Base-by-base conservation (phyloP, 2,113 vertebrate genomes). In the Zapornia atra region DNA sequence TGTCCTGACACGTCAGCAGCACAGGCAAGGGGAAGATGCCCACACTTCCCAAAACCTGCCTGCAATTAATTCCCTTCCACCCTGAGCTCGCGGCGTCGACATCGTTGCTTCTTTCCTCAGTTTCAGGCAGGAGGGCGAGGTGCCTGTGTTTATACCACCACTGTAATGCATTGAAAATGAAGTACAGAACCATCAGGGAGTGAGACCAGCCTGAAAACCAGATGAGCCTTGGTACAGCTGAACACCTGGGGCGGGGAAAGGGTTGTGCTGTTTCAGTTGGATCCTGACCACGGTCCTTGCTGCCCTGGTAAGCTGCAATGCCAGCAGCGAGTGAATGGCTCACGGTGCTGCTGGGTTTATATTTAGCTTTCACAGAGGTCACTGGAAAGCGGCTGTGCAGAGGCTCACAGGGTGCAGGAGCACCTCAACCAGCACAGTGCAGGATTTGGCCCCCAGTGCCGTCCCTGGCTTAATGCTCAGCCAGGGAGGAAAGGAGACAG, bases 21-120 rank as follows among this genome's bases (percentile, higher is more conserved):
- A 22, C 29, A 11, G 34, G 31, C 6, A 2, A 6, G 53, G 33
- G 16, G 19, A 61, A 50, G 22, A 48, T 56, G 18, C 40, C 7
- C 3, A 5, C 26, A 3, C 28, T 83, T 50, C 36, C 79, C 38
- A 51, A 20, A 36, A 46, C 65, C 68, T 33, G 63, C 53, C 57
- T 25, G 29, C 46, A 2, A 28, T 3, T 7, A 2, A 28, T 3
- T 6, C 33, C 48, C 54, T 14, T 28, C 53, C 69, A 10, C 10
- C 17, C 33, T 0, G 1, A 68, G 69, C 36, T 60, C n/a, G 21
- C 4, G 1, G 82, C 24, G 5, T 3, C 5, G 1, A 10, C 2
- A 46, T 46, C 17, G 7, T 17, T 8, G 11, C 50, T 20, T 77
- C 56, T 69, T 31, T 40, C 56, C 33, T 63, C 71, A 40, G 38